These are phyloP conservation scores for Girardia tigrina DNA, from an alignment of 2,888 invertebrate species.

Conservation along the genomic window DNA sequence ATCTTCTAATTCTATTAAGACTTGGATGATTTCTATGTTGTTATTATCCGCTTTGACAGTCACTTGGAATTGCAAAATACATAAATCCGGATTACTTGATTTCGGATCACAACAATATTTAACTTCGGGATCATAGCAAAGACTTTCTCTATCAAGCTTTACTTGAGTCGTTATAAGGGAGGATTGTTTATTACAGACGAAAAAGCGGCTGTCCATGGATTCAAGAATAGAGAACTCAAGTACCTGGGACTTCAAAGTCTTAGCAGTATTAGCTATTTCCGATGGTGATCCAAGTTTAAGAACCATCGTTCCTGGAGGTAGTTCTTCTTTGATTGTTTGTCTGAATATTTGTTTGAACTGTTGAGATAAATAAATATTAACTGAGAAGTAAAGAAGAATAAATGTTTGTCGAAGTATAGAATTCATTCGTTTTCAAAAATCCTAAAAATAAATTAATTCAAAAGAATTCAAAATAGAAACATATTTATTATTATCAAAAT, in stretches of 20 bases:
- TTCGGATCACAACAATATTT: constrained; percentile 18
- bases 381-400: not conserved
- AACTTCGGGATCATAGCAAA: constrained; percentile 24
- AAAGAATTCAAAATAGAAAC: too few relatives aligned
- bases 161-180: not conserved
- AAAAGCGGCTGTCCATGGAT: not conserved
- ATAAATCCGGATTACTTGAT: constrained; percentile 2
- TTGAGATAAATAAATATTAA: not conserved
- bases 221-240: not conserved
- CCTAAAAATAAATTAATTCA: too few relatives aligned
- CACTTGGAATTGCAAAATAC: constrained; percentile 25
- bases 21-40: constrained; percentile 23
- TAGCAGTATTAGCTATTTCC: not conserved
- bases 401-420: too few relatives aligned
- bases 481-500: too few relatives aligned
- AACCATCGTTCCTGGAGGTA: constrained; percentile 31
- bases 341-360: not conserved
- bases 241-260: not conserved
- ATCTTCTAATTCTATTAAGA: constrained; percentile 12
- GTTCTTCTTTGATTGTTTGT: constrained; percentile 13
- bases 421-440: too few relatives aligned
- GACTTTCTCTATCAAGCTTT: constrained; percentile 16
- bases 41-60: not conserved
- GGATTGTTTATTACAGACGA: not conserved
- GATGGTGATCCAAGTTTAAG: not conserved